Evolutionary conservation across 64 coral and sea anemone genomes (phyloP).

Genomic region (Cladopsammia gracilis): DNA sequence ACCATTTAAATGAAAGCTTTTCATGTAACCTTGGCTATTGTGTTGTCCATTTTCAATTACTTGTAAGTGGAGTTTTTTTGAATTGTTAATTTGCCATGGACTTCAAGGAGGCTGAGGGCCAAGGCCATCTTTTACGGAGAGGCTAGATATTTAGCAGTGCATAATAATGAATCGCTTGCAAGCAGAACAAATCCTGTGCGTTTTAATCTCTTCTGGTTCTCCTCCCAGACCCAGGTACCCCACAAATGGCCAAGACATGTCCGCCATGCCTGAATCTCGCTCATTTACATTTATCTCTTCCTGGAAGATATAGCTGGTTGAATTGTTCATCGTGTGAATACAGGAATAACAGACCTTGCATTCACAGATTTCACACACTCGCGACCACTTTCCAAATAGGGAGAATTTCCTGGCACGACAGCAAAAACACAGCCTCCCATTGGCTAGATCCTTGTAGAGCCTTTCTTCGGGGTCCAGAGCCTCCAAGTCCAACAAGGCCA

Average conservation of each 20-base stretch:
- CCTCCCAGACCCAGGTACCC: slow-evolving; percentile 71
- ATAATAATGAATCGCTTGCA: slow-evolving; percentile 85
- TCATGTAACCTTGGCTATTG: too few species aligned
- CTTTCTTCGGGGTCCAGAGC: slow-evolving; percentile 76
- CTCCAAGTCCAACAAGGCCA: slow-evolving; percentile 69
- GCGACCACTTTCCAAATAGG: slow-evolving; percentile 91
- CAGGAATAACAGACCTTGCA: slow-evolving; percentile 83
- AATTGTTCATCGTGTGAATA: slow-evolving; percentile 37
- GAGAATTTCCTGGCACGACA: slow-evolving; percentile 84
- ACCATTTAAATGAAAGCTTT: too few species aligned
- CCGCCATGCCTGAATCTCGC: slow-evolving; percentile 83
- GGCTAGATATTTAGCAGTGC: slow-evolving; percentile 60
- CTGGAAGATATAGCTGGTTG: slow-evolving; percentile 84
- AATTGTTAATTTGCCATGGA: too few species aligned
- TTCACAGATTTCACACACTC: slow-evolving; percentile 84
- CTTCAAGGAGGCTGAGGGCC: too few species aligned
- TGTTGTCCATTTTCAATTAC: too few species aligned
- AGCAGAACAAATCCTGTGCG: slow-evolving; percentile 65
- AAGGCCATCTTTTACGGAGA: too few species aligned
- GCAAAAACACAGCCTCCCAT: slow-evolving; percentile 85
- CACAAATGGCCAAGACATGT: slow-evolving; percentile 89
- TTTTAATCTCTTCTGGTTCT: slow-evolving; percentile 57
- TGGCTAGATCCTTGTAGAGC: slow-evolving; percentile 73
- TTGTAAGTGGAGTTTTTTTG: too few species aligned
- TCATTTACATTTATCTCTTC: slow-evolving; percentile 60